Evolutionary conservation across 2,113 vertebrate genomes (phyloP).

Genomic region (Chlamydotis undulata): DNA sequence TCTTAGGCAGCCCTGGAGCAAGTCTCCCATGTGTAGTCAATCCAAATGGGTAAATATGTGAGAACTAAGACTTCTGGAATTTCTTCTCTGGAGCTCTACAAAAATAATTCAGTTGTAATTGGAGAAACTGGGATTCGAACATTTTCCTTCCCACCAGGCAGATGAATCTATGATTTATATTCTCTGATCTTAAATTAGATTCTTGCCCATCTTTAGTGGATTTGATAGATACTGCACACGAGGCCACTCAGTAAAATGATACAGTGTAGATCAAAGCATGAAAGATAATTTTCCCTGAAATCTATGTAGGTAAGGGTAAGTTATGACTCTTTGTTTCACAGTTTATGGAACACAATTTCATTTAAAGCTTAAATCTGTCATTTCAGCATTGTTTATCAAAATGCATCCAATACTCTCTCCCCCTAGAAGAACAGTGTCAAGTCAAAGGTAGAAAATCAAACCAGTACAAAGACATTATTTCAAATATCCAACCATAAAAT

Average conservation of each 20-base stretch:
- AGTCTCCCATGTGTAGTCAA: accelerated
- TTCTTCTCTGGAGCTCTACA: conserved; percentile 31
- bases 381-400: conserved; percentile 78
- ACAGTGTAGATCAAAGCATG: conserved; percentile 75
- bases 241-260: conserved; percentile 76
- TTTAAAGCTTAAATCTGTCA: conserved; percentile 80
- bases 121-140: conserved; percentile 52
- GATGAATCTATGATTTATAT: conserved; percentile 72
- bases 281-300: conserved; percentile 76
- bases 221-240: conserved; percentile 75
- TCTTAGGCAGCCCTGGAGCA: neutral
- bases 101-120: conserved; percentile 64
- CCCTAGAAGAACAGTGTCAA: conserved; percentile 59
- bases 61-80: neutral
- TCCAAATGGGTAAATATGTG: neutral
- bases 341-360: conserved; percentile 80
- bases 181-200: conserved; percentile 73
- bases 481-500: conserved; percentile 50
- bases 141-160: conserved; percentile 61
- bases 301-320: conserved; percentile 68
- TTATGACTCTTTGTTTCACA: conserved; percentile 80
- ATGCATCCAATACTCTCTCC: conserved; percentile 30
- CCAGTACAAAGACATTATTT: conserved; percentile 21
- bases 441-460: conserved; percentile 71
- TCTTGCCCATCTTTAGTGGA: conserved; percentile 53